Conservation (phyloP, 2,113 vertebrate species). For the Pitta sordida region DNA sequence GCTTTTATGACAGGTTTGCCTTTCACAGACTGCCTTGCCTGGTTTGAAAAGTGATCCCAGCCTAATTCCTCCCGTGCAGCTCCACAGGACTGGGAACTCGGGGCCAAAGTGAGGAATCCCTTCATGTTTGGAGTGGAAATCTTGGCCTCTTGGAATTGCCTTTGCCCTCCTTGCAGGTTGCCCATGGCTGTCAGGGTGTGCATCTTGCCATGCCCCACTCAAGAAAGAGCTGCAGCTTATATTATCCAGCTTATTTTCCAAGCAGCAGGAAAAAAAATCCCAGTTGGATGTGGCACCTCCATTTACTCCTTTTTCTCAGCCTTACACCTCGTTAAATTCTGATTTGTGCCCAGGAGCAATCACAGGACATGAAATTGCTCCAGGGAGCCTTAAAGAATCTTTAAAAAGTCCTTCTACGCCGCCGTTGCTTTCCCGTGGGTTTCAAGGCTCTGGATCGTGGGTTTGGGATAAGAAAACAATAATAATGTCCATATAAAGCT, state of each 20-base stretch:
- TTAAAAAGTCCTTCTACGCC: neutral
- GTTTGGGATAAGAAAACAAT: neutral
- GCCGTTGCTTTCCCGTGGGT: neutral
- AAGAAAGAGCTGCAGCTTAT: neutral
- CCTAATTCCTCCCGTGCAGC: neutral
- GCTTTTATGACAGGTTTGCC: neutral
- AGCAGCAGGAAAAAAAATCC: neutral
- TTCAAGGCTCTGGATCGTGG: neutral
- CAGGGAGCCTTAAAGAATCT: neutral
- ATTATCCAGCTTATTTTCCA: neutral
- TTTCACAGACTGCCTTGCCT: neutral
- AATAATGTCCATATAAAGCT: neutral
- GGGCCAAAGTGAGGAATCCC: neutral
- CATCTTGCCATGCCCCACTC: neutral
- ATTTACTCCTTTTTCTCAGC: constrained; percentile 24
- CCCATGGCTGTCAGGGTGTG: neutral
- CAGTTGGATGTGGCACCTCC: neutral
- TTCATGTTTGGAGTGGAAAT: neutral
- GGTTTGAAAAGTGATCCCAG: neutral
- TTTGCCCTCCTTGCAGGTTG: neutral
- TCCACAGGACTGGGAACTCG: neutral
- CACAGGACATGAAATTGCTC: neutral
- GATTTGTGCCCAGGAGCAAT: neutral
- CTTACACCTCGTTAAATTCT: neutral
- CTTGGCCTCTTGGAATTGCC: neutral